A percentile compares a stretch with the other conserved stretches of the same genome.
These are phyloP conservation scores for Psittacula cyanocephala DNA, from an alignment of 2,113 vertebrate species.

Conservation along the genomic window DNA sequence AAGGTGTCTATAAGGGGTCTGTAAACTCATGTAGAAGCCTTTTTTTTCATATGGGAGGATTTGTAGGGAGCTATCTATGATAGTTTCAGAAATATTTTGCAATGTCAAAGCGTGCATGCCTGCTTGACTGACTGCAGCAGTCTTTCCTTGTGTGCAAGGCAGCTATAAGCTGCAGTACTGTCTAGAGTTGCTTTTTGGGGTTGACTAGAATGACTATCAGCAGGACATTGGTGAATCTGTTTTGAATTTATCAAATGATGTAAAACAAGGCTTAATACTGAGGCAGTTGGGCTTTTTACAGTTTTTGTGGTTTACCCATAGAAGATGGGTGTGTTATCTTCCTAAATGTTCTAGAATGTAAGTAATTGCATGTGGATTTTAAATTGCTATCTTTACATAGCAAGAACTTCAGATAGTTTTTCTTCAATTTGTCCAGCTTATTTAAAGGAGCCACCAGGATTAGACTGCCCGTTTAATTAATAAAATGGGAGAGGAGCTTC, in stretches of 20 bases:
- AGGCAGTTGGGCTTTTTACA: not conserved
- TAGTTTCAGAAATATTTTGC: not conserved
- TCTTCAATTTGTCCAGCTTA: not conserved
- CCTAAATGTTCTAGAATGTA: not conserved
- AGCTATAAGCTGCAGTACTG: not conserved
- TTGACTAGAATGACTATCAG: not conserved
- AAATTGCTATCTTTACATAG: not conserved
- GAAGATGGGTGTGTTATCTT: not conserved
- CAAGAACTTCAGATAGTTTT: not conserved
- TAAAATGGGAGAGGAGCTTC: not conserved
- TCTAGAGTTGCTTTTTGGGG: not conserved
- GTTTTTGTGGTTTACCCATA: not conserved
- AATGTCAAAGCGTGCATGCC: rapidly evolving
- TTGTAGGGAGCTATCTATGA: not conserved
- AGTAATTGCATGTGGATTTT: not conserved
- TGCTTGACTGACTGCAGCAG: not conserved
- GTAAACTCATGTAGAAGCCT: not conserved
- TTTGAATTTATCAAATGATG: not conserved
- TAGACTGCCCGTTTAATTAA: not conserved
- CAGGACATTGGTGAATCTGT: not conserved
- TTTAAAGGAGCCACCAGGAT: not conserved
- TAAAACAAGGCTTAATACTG: not conserved
- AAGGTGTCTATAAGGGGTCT: not conserved
- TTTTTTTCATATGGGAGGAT: not conserved
- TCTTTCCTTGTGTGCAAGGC: not conserved